Evolutionary conservation across 1,140 invertebrate species (phyloP).

Genomic region (Zaprionus vittiger): DNA sequence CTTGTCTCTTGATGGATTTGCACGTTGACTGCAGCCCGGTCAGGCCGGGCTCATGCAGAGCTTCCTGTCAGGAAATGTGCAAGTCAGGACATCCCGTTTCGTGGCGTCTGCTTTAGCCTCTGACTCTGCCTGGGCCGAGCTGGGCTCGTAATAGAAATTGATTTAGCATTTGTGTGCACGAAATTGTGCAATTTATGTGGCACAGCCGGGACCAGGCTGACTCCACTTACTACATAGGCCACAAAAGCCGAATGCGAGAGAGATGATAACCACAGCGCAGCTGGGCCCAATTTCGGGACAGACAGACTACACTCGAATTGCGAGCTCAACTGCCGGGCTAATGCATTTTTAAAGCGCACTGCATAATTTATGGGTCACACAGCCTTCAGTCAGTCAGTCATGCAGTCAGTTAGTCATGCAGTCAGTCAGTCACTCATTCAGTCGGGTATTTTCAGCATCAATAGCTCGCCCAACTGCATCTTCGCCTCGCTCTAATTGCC

Average conservation of each 20-base stretch:
- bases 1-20: conserved; percentile 41
- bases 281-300: conserved; percentile 46
- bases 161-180: conserved; percentile 76
- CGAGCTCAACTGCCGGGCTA: conserved; percentile 30
- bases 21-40: conserved; percentile 24
- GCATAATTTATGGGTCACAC: conserved; percentile 65
- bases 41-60: conserved; percentile 16
- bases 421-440: conserved; percentile 26
- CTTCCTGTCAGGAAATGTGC: conserved; percentile 69
- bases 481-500: conserved; percentile 62
- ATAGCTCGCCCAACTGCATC: conserved; percentile 19
- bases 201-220: conserved; percentile 9
- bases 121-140: not conserved
- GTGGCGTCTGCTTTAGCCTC: conserved; percentile 33
- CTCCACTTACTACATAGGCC: conserved; percentile 8
- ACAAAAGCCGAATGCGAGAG: conserved; percentile 16
- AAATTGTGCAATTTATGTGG: conserved; percentile 80
- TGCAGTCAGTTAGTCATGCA: conserved; percentile 33
- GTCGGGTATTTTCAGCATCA: conserved; percentile 58
- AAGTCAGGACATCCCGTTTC: conserved; percentile 66
- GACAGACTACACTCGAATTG: conserved; percentile 1
- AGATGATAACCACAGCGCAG: conserved; percentile 56
- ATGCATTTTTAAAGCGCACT: conserved; percentile 74
- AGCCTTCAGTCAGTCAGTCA: conserved; percentile 27
- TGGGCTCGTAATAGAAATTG: conserved; percentile 69